phyloP scores from a whole-genome alignment of 2,797 vertebrate genomes.

The Emydoidea blandingii region DNA sequence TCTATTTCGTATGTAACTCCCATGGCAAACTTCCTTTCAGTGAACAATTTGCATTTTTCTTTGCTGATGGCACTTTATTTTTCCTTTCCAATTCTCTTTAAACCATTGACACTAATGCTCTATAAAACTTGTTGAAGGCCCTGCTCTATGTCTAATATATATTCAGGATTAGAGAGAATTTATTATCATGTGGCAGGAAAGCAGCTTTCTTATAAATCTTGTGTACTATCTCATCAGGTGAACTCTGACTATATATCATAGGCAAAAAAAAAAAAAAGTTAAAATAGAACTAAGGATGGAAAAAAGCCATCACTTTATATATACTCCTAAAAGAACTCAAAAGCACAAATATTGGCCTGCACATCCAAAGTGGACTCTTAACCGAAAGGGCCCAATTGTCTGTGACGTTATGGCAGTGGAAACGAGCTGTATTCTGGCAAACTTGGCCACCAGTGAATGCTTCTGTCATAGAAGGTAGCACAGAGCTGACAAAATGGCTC shows the following conservation, averaged over 20 bases:
- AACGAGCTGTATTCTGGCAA: not conserved
- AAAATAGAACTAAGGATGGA: slow-evolving; percentile 50
- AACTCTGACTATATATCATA: slow-evolving; percentile 29
- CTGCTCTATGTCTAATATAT: not conserved
- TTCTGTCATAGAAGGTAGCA: not conserved
- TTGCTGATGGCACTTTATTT: slow-evolving; percentile 43
- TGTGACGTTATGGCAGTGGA: no score
- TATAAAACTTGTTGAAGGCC: slow-evolving; percentile 42
- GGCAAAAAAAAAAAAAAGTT: not conserved
- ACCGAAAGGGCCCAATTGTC: not conserved
- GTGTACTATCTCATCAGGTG: slow-evolving; percentile 54
- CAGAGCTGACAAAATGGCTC: not conserved
- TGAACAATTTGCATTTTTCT: slow-evolving; percentile 37
- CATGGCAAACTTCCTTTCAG: slow-evolving; percentile 34
- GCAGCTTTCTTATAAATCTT: slow-evolving; percentile 52
- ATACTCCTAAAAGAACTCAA: slow-evolving; percentile 21
- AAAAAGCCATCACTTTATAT: slow-evolving; percentile 27
- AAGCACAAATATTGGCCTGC: not conserved
- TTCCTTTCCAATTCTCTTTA: slow-evolving; percentile 64
- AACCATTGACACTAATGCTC: slow-evolving; percentile 67
- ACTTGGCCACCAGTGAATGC: not conserved
- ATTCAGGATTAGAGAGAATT: slow-evolving; percentile 63
- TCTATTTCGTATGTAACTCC: slow-evolving; percentile 59
- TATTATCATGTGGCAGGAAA: slow-evolving; percentile 53
- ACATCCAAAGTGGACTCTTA: not conserved